phyloP scores from a whole-genome alignment of 2,888 invertebrate genomes.

The Teleiodes luculella region DNA sequence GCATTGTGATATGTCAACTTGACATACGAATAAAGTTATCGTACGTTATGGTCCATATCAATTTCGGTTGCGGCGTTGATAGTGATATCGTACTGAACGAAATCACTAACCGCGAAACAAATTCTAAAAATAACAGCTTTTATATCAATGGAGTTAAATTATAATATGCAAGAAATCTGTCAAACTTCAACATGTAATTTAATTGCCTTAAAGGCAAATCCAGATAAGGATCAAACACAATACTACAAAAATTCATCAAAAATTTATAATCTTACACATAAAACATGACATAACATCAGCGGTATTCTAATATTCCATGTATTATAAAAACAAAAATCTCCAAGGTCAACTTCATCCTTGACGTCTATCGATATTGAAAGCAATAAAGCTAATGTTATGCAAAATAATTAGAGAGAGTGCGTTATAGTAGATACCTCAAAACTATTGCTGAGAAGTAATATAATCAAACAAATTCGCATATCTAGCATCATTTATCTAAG shows the following conservation, averaged over 20 bases:
- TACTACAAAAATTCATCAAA: too few relatives aligned
- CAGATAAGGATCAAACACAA: too few relatives aligned
- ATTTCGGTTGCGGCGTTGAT: neutral
- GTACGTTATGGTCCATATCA: neutral
- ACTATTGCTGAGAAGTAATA: slow-evolving; percentile 19
- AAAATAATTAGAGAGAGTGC: slow-evolving; percentile 25
- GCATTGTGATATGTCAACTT: slow-evolving; percentile 13
- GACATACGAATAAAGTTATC: slow-evolving; percentile 10
- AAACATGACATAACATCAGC: neutral
- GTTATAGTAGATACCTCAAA: slow-evolving; percentile 30
- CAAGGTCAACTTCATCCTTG: neutral
- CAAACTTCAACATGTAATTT: too few relatives aligned
- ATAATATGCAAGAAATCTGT: too few relatives aligned
- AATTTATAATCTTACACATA: too few relatives aligned
- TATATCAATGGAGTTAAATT: too few relatives aligned
- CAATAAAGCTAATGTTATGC: slow-evolving; percentile 18
- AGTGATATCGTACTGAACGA: neutral
- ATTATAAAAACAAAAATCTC: neutral
- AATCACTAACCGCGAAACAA: neutral
- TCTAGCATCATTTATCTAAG: slow-evolving; percentile 44
- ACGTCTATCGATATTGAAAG: neutral
- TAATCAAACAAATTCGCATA: slow-evolving; percentile 37
- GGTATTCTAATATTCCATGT: too few relatives aligned
- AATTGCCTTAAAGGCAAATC: too few relatives aligned
- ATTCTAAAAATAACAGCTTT: too few relatives aligned